phyloP scores from a whole-genome alignment of 2,113 vertebrate genomes.

The Chauna torquata region DNA sequence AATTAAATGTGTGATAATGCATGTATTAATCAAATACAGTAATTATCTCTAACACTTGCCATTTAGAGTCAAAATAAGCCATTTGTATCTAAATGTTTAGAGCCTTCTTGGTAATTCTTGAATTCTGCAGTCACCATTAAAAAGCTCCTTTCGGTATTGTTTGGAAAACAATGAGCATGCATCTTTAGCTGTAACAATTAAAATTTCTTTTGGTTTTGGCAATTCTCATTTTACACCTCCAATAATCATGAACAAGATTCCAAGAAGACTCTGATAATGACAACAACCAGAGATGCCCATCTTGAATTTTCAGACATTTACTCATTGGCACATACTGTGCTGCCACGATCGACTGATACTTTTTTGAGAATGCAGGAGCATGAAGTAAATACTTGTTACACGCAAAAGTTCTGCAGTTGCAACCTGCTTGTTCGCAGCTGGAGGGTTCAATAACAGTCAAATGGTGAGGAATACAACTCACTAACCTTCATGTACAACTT shows the following conservation, averaged over 20 bases:
- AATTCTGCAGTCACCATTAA: neutral
- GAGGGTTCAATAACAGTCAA: neutral
- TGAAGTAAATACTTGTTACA: neutral
- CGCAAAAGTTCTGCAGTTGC: neutral
- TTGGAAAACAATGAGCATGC: neutral
- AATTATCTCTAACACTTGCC: neutral
- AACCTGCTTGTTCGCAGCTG: neutral
- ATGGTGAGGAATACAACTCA: fast-evolving
- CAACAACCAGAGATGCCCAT: neutral
- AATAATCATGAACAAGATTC: neutral
- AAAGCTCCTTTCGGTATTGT: neutral
- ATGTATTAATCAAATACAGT: neutral
- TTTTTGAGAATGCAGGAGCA: neutral
- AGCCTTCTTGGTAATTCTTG: neutral
- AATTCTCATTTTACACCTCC: neutral
- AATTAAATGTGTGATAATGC: neutral
- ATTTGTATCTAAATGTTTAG: neutral
- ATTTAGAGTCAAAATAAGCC: neutral
- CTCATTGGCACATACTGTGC: neutral
- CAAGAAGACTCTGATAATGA: neutral
- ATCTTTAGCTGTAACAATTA: neutral
- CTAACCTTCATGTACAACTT: neutral
- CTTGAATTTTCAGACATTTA: neutral
- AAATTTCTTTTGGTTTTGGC: neutral
- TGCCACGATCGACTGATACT: neutral